phyloP scores from a whole-genome alignment of 2,888 invertebrate genomes.

The Periphyllus acericola region DNA sequence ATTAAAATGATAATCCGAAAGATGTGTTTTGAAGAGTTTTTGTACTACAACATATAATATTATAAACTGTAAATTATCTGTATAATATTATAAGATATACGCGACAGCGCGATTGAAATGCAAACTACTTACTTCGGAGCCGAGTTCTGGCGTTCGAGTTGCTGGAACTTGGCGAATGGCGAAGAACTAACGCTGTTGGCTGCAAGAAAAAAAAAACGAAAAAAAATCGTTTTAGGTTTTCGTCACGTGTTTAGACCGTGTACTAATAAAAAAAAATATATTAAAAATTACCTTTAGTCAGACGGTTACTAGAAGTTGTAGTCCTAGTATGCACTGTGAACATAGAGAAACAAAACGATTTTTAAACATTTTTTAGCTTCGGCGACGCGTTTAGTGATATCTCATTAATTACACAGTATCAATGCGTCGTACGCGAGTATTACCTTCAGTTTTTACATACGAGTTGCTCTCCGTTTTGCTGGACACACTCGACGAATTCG shows the following conservation, averaged over 20 bases:
- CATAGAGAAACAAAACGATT: slow-evolving; percentile 63
- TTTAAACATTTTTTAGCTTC: not conserved
- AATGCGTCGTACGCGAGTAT: not conserved
- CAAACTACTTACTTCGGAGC: slow-evolving; percentile 77
- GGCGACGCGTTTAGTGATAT: not conserved
- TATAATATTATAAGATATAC: not conserved
- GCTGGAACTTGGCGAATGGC: slow-evolving; percentile 91
- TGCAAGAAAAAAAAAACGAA: slow-evolving; percentile 65
- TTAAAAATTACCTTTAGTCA: slow-evolving; percentile 65
- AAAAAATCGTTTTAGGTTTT: slow-evolving; percentile 16
- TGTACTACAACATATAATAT: not conserved
- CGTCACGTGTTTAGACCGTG: not conserved
- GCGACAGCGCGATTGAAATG: not conserved
- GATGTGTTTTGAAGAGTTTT: slow-evolving; percentile 20
- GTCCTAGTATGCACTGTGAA: slow-evolving; percentile 65
- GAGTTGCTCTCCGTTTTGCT: slow-evolving; percentile 39
- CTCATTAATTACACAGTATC: not conserved
- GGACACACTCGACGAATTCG: slow-evolving; percentile 44
- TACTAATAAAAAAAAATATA: slow-evolving; percentile 53
- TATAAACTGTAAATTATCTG: not conserved
- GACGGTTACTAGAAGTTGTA: slow-evolving; percentile 64
- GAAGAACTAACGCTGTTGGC: slow-evolving; percentile 78
- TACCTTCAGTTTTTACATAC: slow-evolving; percentile 57
- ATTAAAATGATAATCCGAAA: slow-evolving; percentile 17
- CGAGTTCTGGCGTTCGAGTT: slow-evolving; percentile 88